Conservation (phyloP, 2,888 invertebrate species). For the Eumerus sabulonum region DNA sequence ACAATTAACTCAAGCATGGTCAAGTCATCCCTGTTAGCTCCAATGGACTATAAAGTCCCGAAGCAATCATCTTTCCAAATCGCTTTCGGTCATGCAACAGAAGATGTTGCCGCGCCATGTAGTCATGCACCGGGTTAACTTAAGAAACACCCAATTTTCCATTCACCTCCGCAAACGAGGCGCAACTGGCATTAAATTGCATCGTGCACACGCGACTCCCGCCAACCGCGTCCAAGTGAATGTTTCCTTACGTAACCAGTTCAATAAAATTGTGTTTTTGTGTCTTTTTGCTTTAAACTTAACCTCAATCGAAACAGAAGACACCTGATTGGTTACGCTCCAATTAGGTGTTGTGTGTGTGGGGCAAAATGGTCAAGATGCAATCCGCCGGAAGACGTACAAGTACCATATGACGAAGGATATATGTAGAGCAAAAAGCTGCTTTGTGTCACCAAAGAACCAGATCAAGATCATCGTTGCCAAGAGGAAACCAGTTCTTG, state of each 20-base stretch:
- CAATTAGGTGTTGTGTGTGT: slow-evolving; percentile 58
- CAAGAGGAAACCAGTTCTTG: slow-evolving; percentile 51
- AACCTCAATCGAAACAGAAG: slow-evolving; percentile 63
- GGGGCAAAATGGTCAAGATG: slow-evolving; percentile 9
- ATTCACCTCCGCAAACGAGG: slow-evolving; percentile 32
- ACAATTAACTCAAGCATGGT: slow-evolving; percentile 11
- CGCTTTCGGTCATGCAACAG: slow-evolving; percentile 64
- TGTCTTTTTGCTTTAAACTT: slow-evolving; percentile 47
- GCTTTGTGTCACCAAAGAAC: slow-evolving; percentile 61
- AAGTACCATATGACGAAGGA: not conserved
- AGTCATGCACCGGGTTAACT: slow-evolving; percentile 2
- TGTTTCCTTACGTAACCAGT: slow-evolving; percentile 55
- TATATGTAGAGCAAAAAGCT: slow-evolving; percentile 37
- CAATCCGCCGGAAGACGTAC: slow-evolving; percentile 1
- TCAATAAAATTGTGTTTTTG: not conserved
- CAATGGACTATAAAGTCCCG: slow-evolving; percentile 59
- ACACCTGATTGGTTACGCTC: slow-evolving; percentile 68
- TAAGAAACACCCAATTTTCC: slow-evolving; percentile 47
- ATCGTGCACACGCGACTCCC: slow-evolving; percentile 62
- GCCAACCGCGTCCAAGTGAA: slow-evolving; percentile 63
- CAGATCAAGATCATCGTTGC: slow-evolving; percentile 55
- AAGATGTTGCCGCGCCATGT: slow-evolving; percentile 36
- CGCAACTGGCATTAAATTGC: slow-evolving; percentile 57
- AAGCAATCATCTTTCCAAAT: slow-evolving; percentile 61
- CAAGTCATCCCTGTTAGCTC: slow-evolving; percentile 38